phyloP scores from a whole-genome alignment of 1,140 invertebrate genomes.

The Acromyrmex echinatior region DNA sequence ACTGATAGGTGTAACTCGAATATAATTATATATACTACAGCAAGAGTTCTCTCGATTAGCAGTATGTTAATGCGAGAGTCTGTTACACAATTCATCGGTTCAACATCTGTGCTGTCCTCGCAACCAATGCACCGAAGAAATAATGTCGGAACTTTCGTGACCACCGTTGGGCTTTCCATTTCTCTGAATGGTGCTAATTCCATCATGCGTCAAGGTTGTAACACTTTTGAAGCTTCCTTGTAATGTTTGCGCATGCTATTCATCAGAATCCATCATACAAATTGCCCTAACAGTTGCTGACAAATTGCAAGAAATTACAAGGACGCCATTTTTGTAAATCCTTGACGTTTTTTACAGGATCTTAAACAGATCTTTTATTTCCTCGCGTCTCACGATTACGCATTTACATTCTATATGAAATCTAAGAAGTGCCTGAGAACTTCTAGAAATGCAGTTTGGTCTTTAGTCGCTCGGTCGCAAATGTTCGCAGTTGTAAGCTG shows the following conservation, averaged over 20 bases:
- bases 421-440: background rate
- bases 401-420: background rate
- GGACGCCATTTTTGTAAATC: background rate
- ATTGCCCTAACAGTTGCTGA: background rate
- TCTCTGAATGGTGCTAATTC: conserved; percentile 68
- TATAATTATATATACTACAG: conserved; percentile 69
- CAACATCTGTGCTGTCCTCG: background rate
- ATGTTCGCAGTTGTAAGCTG: background rate
- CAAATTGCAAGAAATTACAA: background rate
- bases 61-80: conserved; percentile 71
- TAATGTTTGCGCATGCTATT: conserved; percentile 5
- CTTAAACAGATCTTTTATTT: background rate
- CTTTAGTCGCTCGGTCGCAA: background rate
- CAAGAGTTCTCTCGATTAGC: conserved; percentile 76
- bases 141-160: conserved; percentile 53
- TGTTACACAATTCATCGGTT: conserved; percentile 70
- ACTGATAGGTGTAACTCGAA: conserved; percentile 25
- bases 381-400: background rate
- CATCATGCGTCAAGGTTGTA: conserved; percentile 66
- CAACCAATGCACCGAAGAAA: background rate
- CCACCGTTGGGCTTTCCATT: conserved; percentile 66
- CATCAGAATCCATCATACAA: conserved; percentile 9
- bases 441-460: background rate
- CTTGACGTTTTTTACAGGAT: background rate
- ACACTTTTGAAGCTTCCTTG: conserved; percentile 51